Base-by-base conservation (phyloP, 2,797 vertebrate genomes). In the Discoglossus pictus region DNA sequence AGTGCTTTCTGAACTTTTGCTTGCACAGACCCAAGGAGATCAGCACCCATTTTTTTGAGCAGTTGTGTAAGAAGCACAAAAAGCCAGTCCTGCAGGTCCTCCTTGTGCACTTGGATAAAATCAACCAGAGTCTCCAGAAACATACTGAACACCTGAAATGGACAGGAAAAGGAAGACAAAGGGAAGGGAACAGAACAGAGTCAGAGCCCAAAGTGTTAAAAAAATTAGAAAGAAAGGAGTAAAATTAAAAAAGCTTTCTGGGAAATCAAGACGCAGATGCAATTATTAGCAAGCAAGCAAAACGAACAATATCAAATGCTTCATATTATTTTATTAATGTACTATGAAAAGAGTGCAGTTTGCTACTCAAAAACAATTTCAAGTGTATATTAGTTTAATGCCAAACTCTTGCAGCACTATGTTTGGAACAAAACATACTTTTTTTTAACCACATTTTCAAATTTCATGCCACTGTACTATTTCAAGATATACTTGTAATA, bases 61-160 rank as follows among this genome's bases (percentile, higher is more conserved):
- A 99, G 86, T 76, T 98, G 96, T 0, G 96, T 99, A 73, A 98
- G 88, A 73, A 98, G 80, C 11, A 98, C 94, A 21, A 97, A 98
- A 17, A 99, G 74, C 97, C 97, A 99, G 79, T 99, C 96, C 75
- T 95, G 96, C 62, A 98, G 90, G 74, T 99, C 96, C 1, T 97
- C 95, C 80, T 94, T 98, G 75, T 99, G 95, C 59, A 99, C 93
- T 71, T 80, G 84, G 75, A 99, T 92, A 83, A 99, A 98, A 80
- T 99, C 97, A 24, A 99, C 94, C 61, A 99, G 85, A 0, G 97
- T 99, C 84, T 99, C 97, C 89, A 99, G 86, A 90, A 99, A 99
- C 96, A 99, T 98, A 79, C 97, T 98, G 88, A 99, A 99, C 25
- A 99, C 95, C 97, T 99, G 77, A 2, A 87, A 73, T 69, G 65